Percentiles rank a stretch among this genome's conserved stretches.
Evolutionary conservation across 2,797 vertebrate species (phyloP).

Genomic region (Enteromius treurensis): DNA sequence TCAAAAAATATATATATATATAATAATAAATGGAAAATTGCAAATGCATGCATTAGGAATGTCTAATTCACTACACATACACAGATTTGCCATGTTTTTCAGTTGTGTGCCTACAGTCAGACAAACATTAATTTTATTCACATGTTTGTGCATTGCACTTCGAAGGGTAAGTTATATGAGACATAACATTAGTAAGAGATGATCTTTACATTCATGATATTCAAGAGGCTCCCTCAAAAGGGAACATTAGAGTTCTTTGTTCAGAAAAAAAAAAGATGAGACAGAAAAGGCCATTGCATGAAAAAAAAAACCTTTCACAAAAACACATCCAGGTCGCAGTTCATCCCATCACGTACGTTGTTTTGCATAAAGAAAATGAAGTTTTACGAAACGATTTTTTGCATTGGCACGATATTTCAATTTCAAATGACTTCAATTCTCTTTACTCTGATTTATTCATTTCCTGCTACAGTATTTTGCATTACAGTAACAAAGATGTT

Average conservation of each 20-base stretch:
- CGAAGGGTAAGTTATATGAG: constrained; percentile 32
- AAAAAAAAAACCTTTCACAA: constrained; percentile 59
- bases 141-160: constrained; percentile 64
- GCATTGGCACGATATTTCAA: not conserved
- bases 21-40: too few relatives aligned
- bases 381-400: not conserved
- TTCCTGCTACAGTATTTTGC: not conserved
- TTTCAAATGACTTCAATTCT: not conserved
- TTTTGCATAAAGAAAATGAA: not conserved
- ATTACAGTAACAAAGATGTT: not conserved
- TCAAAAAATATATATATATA: not conserved
- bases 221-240: constrained; percentile 63
- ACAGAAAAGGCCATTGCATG: constrained; percentile 66
- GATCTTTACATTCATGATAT: constrained; percentile 71
- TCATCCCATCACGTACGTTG: not conserved
- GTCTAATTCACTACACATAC: constrained; percentile 10
- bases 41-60: constrained; percentile 26
- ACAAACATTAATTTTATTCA: constrained; percentile 57
- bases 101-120: constrained; percentile 5
- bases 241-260: constrained; percentile 65
- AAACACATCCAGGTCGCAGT: not conserved
- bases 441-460: not conserved
- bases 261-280: constrained; percentile 63
- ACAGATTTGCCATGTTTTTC: constrained; percentile 7
- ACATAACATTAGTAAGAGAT: constrained; percentile 8